Percentiles rank a stretch among this genome's conserved stretches.
These are phyloP conservation scores for Metellina segmentata DNA, from an alignment of 2,888 invertebrate genomes.

Conservation along the genomic window DNA sequence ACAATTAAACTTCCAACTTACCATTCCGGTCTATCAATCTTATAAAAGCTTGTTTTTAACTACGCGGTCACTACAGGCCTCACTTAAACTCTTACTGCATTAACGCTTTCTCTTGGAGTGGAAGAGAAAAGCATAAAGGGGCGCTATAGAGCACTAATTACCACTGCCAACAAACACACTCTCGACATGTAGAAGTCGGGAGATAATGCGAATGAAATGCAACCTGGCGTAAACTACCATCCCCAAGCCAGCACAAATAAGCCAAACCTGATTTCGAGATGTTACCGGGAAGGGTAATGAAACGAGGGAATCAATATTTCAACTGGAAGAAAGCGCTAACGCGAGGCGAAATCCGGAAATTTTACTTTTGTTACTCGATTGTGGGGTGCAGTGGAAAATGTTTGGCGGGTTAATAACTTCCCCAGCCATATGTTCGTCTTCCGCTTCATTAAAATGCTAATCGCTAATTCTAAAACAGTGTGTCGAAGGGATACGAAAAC, in stretches of 20 bases:
- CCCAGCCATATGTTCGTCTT: not conserved
- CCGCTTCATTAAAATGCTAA: constrained; percentile 42
- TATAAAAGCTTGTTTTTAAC: too few relatives aligned
- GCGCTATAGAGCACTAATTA: too few relatives aligned
- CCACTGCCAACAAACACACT: too few relatives aligned
- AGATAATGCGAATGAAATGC: too few relatives aligned
- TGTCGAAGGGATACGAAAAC: not conserved
- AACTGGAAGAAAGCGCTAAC: not conserved
- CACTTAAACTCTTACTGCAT: too few relatives aligned
- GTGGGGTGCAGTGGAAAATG: not conserved
- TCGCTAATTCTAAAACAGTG: constrained; percentile 32
- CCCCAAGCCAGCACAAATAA: not conserved
- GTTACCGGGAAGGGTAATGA: constrained; percentile 11
- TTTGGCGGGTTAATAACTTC: not conserved
- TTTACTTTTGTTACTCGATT: not conserved
- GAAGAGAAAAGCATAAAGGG: too few relatives aligned
- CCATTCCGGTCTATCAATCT: too few relatives aligned
- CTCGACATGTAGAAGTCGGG: too few relatives aligned
- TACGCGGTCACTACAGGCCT: too few relatives aligned
- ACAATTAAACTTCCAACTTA: too few relatives aligned
- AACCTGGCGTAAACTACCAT: too few relatives aligned
- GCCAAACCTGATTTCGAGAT: not conserved
- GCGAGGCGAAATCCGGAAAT: not conserved
- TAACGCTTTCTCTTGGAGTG: too few relatives aligned
- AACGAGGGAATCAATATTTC: constrained; percentile 14